phyloP scores from a whole-genome alignment of 2,888 invertebrate genomes.

The Caprella mutica region DNA sequence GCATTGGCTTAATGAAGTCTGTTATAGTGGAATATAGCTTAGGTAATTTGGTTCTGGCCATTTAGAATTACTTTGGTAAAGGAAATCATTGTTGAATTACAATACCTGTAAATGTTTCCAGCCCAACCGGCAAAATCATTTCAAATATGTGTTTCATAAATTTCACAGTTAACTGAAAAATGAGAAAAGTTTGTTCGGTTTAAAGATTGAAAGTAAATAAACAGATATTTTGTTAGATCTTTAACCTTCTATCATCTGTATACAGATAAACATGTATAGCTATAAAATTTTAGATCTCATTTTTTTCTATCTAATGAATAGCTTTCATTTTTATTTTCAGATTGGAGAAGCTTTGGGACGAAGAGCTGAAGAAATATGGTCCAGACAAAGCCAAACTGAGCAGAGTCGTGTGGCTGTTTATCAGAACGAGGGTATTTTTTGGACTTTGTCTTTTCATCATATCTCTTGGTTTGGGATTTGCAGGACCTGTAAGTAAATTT shows the following conservation, averaged over 20 bases:
- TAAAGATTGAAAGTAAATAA: background rate
- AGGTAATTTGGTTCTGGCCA: too few relatives aligned
- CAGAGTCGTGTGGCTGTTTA: conserved; percentile 44
- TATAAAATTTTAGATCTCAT: conserved; percentile 1
- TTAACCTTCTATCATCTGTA: conserved; percentile 2
- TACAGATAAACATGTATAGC: conserved; percentile 10
- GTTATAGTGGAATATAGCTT: too few relatives aligned
- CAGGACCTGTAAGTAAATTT: conserved; percentile 45
- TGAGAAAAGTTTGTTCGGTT: background rate
- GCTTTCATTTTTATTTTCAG: conserved; percentile 37
- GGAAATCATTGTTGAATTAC: too few relatives aligned
- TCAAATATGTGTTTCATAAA: background rate
- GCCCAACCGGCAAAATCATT: too few relatives aligned
- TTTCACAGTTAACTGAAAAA: background rate
- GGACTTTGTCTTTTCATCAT: conserved; percentile 42
- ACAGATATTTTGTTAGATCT: conserved; percentile 6
- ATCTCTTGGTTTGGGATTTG: conserved; percentile 44
- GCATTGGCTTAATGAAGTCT: too few relatives aligned
- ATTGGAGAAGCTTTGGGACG: conserved; percentile 46
- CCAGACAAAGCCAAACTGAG: conserved; percentile 44
- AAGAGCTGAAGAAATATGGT: conserved; percentile 44
- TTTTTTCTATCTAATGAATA: too few relatives aligned
- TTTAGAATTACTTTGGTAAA: too few relatives aligned
- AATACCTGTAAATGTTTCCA: too few relatives aligned
- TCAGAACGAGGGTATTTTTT: conserved; percentile 43